These are phyloP conservation scores for Apogon hyalosoma DNA, from an alignment of 2,797 vertebrate species.

Conservation along the genomic window DNA sequence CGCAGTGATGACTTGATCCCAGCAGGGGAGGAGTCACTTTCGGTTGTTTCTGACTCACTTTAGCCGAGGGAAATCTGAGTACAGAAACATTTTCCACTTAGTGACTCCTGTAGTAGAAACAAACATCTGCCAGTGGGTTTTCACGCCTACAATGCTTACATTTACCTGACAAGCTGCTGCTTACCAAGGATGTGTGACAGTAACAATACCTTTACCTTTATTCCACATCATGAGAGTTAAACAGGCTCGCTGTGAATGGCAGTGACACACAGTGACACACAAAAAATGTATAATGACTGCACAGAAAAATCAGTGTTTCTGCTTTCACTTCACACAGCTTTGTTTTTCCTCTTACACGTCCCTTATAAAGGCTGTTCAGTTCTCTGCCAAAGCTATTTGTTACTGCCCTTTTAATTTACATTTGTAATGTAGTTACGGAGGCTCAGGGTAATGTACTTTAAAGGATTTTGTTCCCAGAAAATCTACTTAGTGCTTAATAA, in stretches of 20 bases:
- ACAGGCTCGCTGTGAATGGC: not conserved
- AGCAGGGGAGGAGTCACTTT: not conserved
- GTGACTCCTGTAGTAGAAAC: not conserved
- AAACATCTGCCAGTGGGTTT: conserved; percentile 1
- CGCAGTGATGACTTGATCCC: not conserved
- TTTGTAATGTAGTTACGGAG: conserved; percentile 4
- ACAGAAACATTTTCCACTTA: conserved; percentile 1
- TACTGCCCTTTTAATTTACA: not conserved
- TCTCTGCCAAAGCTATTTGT: not conserved
- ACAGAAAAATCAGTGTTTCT: not conserved
- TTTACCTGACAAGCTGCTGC: conserved; percentile 3
- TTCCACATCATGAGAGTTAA: not conserved
- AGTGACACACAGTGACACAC: too few relatives aligned
- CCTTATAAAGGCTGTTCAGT: not conserved
- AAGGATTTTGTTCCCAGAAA: not conserved
- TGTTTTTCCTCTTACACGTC: too few relatives aligned
- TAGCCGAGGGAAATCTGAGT: not conserved
- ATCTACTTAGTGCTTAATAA: conserved; percentile 13
- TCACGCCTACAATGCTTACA: not conserved
- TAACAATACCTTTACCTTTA: not conserved
- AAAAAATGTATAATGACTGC: too few relatives aligned
- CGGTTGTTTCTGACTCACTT: not conserved
- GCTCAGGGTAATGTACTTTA: not conserved
- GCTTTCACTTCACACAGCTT: not conserved
- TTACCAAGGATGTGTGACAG: not conserved